phyloP scores from a whole-genome alignment of 37 sponge, comb jelly and placozoan species.

The Lycopodina hypogea region DNA sequence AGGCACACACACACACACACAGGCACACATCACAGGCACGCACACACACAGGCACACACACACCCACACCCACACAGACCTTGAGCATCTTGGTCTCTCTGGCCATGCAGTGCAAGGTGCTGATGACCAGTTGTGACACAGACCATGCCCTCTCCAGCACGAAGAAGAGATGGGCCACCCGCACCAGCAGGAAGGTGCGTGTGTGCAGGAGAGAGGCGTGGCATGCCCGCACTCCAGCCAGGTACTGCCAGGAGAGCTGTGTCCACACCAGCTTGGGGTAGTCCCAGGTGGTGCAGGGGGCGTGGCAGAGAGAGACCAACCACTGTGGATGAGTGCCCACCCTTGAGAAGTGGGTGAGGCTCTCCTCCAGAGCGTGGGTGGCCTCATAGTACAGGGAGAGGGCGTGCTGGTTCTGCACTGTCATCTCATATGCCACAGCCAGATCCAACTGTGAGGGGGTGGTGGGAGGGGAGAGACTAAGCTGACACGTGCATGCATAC shows the following conservation, averaged over 20 bases:
- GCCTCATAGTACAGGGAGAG: conserved; percentile 42
- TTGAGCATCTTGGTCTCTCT: conserved; percentile 54
- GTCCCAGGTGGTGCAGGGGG: conserved; percentile 47
- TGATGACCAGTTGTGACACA: conserved; percentile 42
- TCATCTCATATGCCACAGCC: conserved; percentile 69
- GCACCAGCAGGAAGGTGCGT: conserved; percentile 53
- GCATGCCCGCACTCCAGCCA: conserved; percentile 16
- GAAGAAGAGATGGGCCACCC: conserved; percentile 42
- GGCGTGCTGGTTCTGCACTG: conserved; percentile 36
- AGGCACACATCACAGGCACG: no score
- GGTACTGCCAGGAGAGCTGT: conserved; percentile 36
- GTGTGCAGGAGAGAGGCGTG: conserved; percentile 50
- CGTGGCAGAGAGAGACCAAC: conserved; percentile 13
- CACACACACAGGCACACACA: no score
- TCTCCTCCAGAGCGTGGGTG: conserved; percentile 27
- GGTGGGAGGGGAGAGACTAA: not conserved
- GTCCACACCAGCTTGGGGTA: conserved; percentile 57
- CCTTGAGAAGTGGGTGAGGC: conserved; percentile 11
- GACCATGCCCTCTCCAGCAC: conserved; percentile 40
- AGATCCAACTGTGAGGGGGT: conserved; percentile 50
- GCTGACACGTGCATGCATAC: no score
- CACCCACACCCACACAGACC: conserved; percentile 30
- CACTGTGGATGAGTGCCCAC: conserved; percentile 1
- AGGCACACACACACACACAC: no score
- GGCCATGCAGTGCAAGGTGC: conserved; percentile 65